phyloP scores from a whole-genome alignment of 1,140 invertebrate species.

The Sitophilus oryzae region DNA sequence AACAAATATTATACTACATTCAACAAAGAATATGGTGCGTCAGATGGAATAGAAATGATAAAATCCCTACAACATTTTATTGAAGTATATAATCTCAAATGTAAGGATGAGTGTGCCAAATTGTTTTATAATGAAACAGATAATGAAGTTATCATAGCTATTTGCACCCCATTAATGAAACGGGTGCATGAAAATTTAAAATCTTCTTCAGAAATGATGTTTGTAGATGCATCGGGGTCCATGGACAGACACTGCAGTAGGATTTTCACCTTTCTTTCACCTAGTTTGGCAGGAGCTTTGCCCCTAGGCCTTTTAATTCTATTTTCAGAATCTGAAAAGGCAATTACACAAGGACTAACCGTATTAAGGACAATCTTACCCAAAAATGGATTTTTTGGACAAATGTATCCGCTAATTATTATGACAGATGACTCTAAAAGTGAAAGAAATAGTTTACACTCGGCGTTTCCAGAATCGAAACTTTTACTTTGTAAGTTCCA shows the following conservation, averaged over 20 bases:
- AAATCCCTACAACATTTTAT: neutral
- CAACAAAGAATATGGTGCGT: slow-evolving; percentile 1
- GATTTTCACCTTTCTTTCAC: neutral
- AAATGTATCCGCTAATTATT: no score
- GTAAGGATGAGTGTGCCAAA: no score
- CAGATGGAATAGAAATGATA: slow-evolving; percentile 1
- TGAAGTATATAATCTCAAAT: neutral
- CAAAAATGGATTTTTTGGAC: no score
- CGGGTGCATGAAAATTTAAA: neutral
- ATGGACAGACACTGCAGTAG: neutral
- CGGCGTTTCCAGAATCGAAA: no score
- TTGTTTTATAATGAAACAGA: no score
- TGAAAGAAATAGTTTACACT: no score
- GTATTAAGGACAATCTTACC: no score
- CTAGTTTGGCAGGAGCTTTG: neutral
- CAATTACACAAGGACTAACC: no score
- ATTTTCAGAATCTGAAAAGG: neutral
- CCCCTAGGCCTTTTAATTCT: neutral
- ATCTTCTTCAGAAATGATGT: neutral
- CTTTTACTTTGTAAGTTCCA: no score
- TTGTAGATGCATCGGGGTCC: neutral
- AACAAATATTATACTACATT: slow-evolving; percentile 3
- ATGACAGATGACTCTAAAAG: no score
- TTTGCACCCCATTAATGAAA: neutral
- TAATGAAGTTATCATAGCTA: no score